phyloP scores from a whole-genome alignment of 2,888 invertebrate genomes.

The Amiota communis region DNA sequence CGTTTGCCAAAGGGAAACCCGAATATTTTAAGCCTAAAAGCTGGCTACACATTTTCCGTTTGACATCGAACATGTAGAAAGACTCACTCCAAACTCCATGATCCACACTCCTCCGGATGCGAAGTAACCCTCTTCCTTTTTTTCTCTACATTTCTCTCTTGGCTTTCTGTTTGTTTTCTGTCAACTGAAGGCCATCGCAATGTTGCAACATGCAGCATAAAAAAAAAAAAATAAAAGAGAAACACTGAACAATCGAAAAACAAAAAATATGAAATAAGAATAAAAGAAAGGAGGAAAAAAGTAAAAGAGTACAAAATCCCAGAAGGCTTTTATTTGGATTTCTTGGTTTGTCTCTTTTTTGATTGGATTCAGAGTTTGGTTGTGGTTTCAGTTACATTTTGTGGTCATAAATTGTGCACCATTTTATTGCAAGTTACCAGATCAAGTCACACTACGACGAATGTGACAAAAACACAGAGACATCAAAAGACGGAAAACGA shows the following conservation, averaged over 20 bases:
- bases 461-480: too few species aligned
- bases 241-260: background rate
- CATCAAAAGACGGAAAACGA: too few species aligned
- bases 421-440: too few species aligned
- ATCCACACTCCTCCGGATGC: too few species aligned
- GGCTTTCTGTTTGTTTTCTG: background rate
- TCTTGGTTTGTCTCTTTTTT: background rate
- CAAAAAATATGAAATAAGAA: background rate
- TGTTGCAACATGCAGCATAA: background rate
- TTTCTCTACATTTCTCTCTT: too few species aligned
- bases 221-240: background rate
- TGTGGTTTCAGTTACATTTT: too few species aligned
- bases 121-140: too few species aligned
- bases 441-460: too few species aligned
- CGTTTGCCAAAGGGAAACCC: too few species aligned
- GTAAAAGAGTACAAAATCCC: background rate
- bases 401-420: too few species aligned
- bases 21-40: background rate
- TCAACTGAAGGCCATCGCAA: background rate
- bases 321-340: background rate
- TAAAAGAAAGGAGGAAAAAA: background rate
- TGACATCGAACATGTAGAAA: background rate
- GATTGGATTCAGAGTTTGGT: background rate
- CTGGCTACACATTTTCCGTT: background rate
- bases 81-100: too few species aligned